Evolutionary conservation across 1,140 invertebrate species (phyloP).

Genomic region (Apocrypta bakeri): DNA sequence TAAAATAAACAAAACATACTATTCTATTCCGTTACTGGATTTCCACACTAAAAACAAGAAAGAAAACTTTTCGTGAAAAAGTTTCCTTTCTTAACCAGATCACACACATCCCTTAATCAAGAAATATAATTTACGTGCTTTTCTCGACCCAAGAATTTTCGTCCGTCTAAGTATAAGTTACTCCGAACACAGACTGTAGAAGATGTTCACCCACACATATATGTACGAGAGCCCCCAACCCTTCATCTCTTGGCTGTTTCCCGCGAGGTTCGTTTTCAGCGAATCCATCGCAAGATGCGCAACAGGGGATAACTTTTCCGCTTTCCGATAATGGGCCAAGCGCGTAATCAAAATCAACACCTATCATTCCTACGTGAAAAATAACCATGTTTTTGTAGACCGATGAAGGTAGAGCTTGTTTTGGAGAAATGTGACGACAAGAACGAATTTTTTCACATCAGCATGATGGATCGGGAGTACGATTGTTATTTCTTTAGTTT

Average conservation of each 20-base stretch:
- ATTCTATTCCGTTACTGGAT: too few species aligned
- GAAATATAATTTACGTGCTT: neutral
- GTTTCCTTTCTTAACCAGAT: neutral
- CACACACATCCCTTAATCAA: slow-evolving; percentile 1
- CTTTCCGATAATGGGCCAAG: neutral
- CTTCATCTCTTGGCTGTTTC: neutral
- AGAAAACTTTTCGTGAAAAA: neutral
- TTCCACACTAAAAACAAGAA: too few species aligned
- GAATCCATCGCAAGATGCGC: neutral
- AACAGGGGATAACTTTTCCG: neutral
- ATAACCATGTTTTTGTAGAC: neutral
- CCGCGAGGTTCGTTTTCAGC: neutral
- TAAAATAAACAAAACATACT: neutral
- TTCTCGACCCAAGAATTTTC: neutral
- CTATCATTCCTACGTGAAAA: neutral
- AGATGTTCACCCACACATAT: neutral
- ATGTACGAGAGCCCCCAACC: too few species aligned
- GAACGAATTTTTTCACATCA: neutral
- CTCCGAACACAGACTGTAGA: neutral
- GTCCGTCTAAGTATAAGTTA: neutral
- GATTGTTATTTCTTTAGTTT: neutral
- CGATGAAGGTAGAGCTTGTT: neutral
- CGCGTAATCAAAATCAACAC: neutral
- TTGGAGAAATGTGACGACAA: neutral
- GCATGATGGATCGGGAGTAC: neutral